phyloP scores from a whole-genome alignment of 2,888 invertebrate species.

The Drosophila buzzatii region DNA sequence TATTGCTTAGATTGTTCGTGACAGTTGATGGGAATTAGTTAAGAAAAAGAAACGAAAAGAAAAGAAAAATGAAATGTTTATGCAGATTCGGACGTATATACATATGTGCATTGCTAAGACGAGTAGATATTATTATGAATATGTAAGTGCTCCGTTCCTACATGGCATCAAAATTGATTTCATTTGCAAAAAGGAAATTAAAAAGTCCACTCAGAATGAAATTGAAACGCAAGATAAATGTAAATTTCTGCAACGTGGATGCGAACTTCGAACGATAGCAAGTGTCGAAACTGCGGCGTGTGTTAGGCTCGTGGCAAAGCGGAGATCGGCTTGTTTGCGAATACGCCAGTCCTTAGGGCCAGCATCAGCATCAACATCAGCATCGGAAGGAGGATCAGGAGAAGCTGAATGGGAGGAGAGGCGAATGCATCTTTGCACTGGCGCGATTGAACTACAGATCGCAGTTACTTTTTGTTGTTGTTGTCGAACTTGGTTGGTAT shows the following conservation, averaged over 20 bases:
- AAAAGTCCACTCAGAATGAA: slow-evolving; percentile 77
- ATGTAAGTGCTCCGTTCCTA: slow-evolving; percentile 32
- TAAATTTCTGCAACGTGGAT: slow-evolving; percentile 67
- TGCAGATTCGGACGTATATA: not conserved
- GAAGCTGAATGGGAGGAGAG: slow-evolving; percentile 12
- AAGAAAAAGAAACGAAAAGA: not conserved
- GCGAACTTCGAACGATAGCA: slow-evolving; percentile 53
- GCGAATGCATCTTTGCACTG: slow-evolving; percentile 48
- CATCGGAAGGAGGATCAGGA: slow-evolving; percentile 15
- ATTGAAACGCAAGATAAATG: slow-evolving; percentile 78
- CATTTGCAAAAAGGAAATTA: slow-evolving; percentile 79
- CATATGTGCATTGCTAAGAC: not conserved
- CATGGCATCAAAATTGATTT: slow-evolving; percentile 75
- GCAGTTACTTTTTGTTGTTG: slow-evolving; percentile 34
- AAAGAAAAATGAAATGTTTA: not conserved
- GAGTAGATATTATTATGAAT: slow-evolving; percentile 34
- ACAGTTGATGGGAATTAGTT: not conserved
- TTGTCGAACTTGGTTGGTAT: slow-evolving; percentile 7
- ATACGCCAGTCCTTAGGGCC: slow-evolving; percentile 17
- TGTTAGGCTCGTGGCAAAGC: slow-evolving; percentile 83
- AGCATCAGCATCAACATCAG: not conserved
- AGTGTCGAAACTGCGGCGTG: slow-evolving; percentile 79
- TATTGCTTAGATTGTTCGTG: not conserved
- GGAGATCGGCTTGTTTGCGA: slow-evolving; percentile 37
- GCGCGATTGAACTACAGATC: slow-evolving; percentile 39